Base-by-base conservation (phyloP, 2,113 vertebrate genomes). In the Elanoides forficatus region DNA sequence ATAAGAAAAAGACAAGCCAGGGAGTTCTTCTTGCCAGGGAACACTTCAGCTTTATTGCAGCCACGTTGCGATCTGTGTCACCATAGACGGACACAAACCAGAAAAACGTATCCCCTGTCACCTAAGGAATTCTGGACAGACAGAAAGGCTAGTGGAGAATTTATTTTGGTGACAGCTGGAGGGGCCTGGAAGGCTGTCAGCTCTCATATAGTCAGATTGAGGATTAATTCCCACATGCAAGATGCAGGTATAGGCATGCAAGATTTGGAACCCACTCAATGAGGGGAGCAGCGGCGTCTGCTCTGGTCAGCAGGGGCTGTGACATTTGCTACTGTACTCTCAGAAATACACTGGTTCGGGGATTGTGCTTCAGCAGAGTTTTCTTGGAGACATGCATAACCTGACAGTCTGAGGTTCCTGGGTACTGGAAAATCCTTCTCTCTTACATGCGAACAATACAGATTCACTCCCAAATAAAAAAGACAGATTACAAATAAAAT, bases 141-240 rank as follows among this genome's bases (percentile, higher is more conserved):
- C 4, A 3, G 83, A 73, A 93, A 55, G 21, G 43, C 81, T 74
- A 19, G 76, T 72, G 59, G 48, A 75, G 48, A 75, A 87, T 96
- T 81, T 94, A 82, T 94, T 96, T 92, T 85, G 76, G 76, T 94
- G 95, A 95, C 96, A 97, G 92, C 94, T 97, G 92, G 86, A 91
- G 65, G 45, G 65, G 60, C 72, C 88, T 88, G 85, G 80, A 91
- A 91, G 50, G 88, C 94, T 97, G 96, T 97, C 95, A 89, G 65
- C 34, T 95, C 72, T 86, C 58, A 95, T 95, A 91, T 7, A 94
- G 34, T 95, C 95, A 92, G 36, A n/a, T 29, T 36, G 86, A 74
- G 73, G 83, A 88, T 95, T 96, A 92, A 94, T 84, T 97, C 82
- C 91, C 81, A 79, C 76, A n/a, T 65, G 86, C 43, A 92, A 75